These are phyloP conservation scores for Acrossocheilus wenchowensis DNA, from an alignment of 2,797 vertebrate species.

Conservation along the genomic window DNA sequence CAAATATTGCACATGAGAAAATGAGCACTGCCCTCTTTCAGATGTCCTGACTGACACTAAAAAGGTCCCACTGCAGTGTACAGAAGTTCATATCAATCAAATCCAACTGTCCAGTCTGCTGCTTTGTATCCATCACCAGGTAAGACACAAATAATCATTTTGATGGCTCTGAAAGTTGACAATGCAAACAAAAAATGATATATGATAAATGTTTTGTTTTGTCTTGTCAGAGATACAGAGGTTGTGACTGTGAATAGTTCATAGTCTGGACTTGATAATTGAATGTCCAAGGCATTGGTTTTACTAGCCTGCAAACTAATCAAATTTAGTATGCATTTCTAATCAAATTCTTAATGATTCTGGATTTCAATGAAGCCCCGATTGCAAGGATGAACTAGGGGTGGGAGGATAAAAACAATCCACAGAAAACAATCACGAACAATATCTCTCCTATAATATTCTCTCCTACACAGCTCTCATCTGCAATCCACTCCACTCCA, in stretches of 20 bases:
- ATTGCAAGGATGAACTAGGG: background rate
- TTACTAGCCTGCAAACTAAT: background rate
- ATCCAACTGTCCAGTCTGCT: background rate
- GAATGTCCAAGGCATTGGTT: background rate
- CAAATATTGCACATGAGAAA: background rate
- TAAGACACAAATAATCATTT: constrained; percentile 12
- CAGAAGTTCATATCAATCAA: background rate
- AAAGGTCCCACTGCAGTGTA: constrained; percentile 2
- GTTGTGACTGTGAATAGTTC: background rate
- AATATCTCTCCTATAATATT: background rate
- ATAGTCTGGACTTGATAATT: background rate
- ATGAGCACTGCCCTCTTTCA: constrained; percentile 9
- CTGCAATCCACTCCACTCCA: too few relatives aligned
- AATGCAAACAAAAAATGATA: background rate
- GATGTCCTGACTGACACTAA: constrained; percentile 20
- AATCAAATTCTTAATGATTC: background rate
- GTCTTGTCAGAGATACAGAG: background rate
- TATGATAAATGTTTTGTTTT: background rate
- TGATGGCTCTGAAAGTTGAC: constrained; percentile 1
- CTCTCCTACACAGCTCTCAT: too few relatives aligned
- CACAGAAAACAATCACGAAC: background rate
- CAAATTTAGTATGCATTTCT: background rate
- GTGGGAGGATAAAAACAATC: background rate
- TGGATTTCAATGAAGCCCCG: background rate
- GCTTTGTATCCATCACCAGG: background rate